These are phyloP conservation scores for Archocentrus centrarchus DNA, from an alignment of 2,113 vertebrate species.

Conservation along the genomic window DNA sequence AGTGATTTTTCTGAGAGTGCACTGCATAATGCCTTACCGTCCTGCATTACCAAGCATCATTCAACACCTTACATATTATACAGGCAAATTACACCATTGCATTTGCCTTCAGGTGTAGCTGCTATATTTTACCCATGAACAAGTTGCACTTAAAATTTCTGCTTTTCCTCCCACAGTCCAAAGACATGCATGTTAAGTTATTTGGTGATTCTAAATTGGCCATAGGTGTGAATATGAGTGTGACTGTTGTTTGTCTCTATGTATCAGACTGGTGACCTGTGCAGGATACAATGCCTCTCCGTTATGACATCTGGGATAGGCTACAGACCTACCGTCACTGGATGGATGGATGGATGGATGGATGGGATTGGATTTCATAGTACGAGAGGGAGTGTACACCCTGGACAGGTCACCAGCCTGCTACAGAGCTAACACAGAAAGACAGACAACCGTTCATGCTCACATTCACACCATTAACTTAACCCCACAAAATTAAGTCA, in stretches of 20 bases:
- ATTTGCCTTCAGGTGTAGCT: conserved; percentile 27
- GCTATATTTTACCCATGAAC: conserved; percentile 28
- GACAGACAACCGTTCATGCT: too few relatives aligned
- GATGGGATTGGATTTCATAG: too few relatives aligned
- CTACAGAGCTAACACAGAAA: too few relatives aligned
- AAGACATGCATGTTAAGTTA: not conserved
- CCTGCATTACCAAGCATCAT: conserved; percentile 48
- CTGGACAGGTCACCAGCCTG: too few relatives aligned
- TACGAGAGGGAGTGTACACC: too few relatives aligned
- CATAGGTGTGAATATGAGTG: not conserved
- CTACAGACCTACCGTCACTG: not conserved
- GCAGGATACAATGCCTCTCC: not conserved
- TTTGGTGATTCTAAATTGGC: not conserved
- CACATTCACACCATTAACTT: too few relatives aligned
- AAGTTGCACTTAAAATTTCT: conserved; percentile 16
- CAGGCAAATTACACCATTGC: conserved; percentile 32
- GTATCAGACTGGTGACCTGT: not conserved
- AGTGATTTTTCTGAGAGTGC: conserved; percentile 60
- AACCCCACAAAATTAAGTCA: not conserved
- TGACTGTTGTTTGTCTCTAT: not conserved
- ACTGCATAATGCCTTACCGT: conserved; percentile 43
- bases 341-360: not conserved
- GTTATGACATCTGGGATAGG: not conserved
- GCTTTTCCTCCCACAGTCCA: not conserved
- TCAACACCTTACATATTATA: conserved; percentile 58